Base-by-base conservation (phyloP, 2,113 vertebrate genomes). In the Ramphastos sulfuratus region DNA sequence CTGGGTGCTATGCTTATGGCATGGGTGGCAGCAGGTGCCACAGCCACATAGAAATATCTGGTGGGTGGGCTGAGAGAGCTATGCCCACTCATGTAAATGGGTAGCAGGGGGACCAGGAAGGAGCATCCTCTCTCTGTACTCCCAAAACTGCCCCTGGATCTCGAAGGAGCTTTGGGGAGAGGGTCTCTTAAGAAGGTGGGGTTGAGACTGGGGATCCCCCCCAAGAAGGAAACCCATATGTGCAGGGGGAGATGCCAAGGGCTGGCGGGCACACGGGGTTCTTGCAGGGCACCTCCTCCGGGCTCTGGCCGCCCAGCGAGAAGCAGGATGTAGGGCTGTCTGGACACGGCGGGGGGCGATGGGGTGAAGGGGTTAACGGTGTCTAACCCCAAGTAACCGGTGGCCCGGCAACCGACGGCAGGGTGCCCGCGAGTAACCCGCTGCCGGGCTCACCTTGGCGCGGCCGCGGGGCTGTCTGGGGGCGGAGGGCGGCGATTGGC, bases 371-470 rank as follows among this genome's bases (percentile, higher is more conserved):
- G 37, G 65, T 71, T 80, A 90, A 59, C 0, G 35, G 35, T 0
- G 58, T 3, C 42, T 95, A 97, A 95, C 98, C 97, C 91, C 55
- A 14, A 96, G 94, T 98, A 96, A 97, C 97, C 75, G 35, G 31
- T 1, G 23, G 18, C 50, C 50, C 11, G 50, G 42, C 31, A 83
- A 90, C 95, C 86, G 61, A 79, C 82, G 20, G 67, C 65, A 14
- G 66, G 56, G 18, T 93, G 98, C 94, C 97, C 98, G 97, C 64
- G n/a, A 98, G 98, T 99, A 98, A 99, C 99, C 99, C 95, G 79
- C 35, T 33, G 50, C 90, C 23, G 76, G 81, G 96, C 96, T 90
- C 95, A 91, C 89, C 97, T 97, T 92, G 85, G 79, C 60, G 33
- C 27, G 55, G 69, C 94, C 82, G 70, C 9, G 77, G 97, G 96